These are phyloP conservation scores for Brachionus sp. DNA, from an alignment of 1,140 invertebrate species.

Conservation along the genomic window DNA sequence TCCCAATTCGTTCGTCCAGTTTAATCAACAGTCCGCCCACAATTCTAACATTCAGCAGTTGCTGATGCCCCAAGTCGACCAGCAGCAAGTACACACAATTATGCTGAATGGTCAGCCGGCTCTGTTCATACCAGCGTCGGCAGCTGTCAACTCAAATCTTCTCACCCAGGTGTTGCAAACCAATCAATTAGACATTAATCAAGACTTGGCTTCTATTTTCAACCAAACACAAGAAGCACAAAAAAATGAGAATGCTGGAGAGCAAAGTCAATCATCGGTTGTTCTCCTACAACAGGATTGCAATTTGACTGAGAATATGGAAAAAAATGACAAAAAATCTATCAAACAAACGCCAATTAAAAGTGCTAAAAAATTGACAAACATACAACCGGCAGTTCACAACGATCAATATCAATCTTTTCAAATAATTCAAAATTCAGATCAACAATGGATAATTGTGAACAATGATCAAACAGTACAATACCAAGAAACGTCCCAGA, in stretches of 20 bases:
- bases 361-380: background rate
- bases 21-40: background rate
- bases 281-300: background rate
- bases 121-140: constrained; percentile 35
- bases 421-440: constrained; percentile 22
- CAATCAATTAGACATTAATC: background rate
- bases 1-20: background rate
- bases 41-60: background rate
- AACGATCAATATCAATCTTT: background rate
- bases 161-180: background rate
- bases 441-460: constrained; percentile 27
- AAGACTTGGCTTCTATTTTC: background rate
- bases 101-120: constrained; percentile 43
- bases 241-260: background rate
- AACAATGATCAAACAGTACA: background rate
- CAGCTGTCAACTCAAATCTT: constrained; percentile 31
- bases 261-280: background rate
- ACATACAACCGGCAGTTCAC: background rate
- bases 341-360: background rate
- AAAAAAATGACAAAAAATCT: background rate
- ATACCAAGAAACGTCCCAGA: background rate
- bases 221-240: background rate
- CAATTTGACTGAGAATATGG: background rate
- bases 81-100: constrained; percentile 29
- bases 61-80: background rate